phyloP scores from a whole-genome alignment of 2,888 invertebrate species.

The Scotopteryx bipunctaria region DNA sequence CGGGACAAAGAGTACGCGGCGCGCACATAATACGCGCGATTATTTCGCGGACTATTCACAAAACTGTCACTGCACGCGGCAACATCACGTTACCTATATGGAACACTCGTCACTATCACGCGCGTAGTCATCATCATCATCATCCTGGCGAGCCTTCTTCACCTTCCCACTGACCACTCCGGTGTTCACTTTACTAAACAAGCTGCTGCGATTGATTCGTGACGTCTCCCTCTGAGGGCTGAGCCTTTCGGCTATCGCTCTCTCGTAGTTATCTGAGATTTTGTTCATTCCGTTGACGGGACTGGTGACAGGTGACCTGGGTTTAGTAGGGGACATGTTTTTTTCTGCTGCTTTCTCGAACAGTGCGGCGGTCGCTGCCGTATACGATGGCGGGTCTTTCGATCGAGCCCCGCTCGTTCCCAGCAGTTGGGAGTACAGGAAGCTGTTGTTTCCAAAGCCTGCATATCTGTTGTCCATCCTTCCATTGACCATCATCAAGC shows the following conservation, averaged over 20 bases:
- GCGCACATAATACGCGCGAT: no score
- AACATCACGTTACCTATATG: slow-evolving; percentile 67
- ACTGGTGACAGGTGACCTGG: slow-evolving; percentile 60
- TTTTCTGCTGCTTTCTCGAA: slow-evolving; percentile 56
- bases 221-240: slow-evolving; percentile 68
- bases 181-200: slow-evolving; percentile 75
- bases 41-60: slow-evolving; percentile 41
- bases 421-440: slow-evolving; percentile 72
- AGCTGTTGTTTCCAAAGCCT: slow-evolving; percentile 74
- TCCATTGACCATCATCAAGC: slow-evolving; percentile 76
- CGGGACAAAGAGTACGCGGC: slow-evolving; percentile 34
- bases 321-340: slow-evolving; percentile 57
- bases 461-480: slow-evolving; percentile 72
- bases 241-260: slow-evolving; percentile 71
- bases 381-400: slow-evolving; percentile 73
- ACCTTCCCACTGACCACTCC: slow-evolving; percentile 70
- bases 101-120: slow-evolving; percentile 86
- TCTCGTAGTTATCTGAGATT: slow-evolving; percentile 78
- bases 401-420: slow-evolving; percentile 61
- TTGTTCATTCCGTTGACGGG: slow-evolving; percentile 75
- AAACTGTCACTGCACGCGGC: slow-evolving; percentile 27
- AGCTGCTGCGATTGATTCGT: slow-evolving; percentile 63
- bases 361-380: slow-evolving; percentile 62
- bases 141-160: slow-evolving; percentile 61
- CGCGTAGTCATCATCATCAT: slow-evolving; percentile 80